These are phyloP conservation scores for Accipiter virgatus DNA, from an alignment of 2,113 vertebrate species.

Conservation along the genomic window DNA sequence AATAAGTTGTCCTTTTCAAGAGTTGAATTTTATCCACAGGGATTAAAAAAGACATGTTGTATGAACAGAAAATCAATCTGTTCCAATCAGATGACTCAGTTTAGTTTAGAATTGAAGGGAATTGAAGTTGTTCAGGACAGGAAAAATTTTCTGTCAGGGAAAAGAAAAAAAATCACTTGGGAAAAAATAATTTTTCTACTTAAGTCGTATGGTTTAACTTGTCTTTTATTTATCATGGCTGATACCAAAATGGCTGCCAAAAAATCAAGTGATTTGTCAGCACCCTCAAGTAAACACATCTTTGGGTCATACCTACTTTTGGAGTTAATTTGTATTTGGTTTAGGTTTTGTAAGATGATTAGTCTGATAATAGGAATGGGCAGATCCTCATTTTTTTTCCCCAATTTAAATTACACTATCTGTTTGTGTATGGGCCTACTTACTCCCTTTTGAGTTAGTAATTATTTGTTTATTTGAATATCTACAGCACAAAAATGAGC, in stretches of 20 bases:
- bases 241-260: neutral
- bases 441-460: neutral
- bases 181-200: neutral
- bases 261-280: neutral
- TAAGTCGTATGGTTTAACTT: neutral
- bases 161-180: neutral
- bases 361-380: neutral
- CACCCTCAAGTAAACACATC: neutral
- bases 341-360: neutral
- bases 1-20: neutral
- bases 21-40: neutral
- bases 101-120: neutral
- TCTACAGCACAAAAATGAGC: neutral
- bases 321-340: neutral
- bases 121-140: neutral
- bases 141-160: neutral
- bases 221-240: neutral
- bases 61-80: neutral
- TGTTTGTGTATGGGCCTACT: neutral
- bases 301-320: neutral
- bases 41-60: neutral
- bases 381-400: neutral
- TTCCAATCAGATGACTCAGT: neutral
- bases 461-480: neutral
- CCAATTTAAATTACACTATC: neutral